Base-by-base conservation (phyloP, 1,140 invertebrate genomes). In the Drosophila grimshawi region DNA sequence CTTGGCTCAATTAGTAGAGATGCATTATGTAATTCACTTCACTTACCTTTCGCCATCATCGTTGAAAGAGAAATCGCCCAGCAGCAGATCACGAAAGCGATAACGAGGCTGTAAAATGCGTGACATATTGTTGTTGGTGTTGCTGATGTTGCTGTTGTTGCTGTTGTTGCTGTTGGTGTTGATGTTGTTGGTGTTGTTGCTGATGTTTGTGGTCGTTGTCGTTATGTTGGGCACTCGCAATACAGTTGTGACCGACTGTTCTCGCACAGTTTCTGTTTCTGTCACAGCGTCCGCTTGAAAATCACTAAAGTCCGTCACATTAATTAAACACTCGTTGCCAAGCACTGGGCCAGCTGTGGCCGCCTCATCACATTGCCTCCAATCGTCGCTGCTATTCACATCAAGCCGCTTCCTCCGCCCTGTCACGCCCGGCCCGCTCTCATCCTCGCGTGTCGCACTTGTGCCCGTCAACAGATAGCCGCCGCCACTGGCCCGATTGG, bases 21-120 rank as follows among this genome's bases (percentile, higher is more conserved):
- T 2, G 37, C 10, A 27, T 33, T 29, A 8, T 27, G 10, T 5
- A 4, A 27, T 19, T n/a, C 3, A 52, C 48, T 75, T 63, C 60
- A 86, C 83, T 89, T 85, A 89, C 85, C 85, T 89, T 81, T 89
- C 85, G 3, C 95, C 95, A 76, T 96, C 96, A 83, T 96, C 96
- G 85, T 95, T 95, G 92, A 96, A 96, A 29, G 95, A 95, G 85
- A 95, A 96, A 92, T 97, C 96, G 45, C 96, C 96, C 73, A 96
- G 93, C 68, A 97, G 94, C 69, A 97, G 94, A 93, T 97, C 96
- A 59, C 96, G 94, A 75, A 97, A 95, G 32, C 96, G 94, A 93
- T 97, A 97, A 68, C 96, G 78, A 67, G 92, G 92, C 55, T 92
- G 86, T 77, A 90, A 85, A 74, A 92, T 90, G 83, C 77, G 85